Evolutionary conservation across 2,888 invertebrate genomes (phyloP).

Genomic region (Caenorhabditis drosophilae): DNA sequence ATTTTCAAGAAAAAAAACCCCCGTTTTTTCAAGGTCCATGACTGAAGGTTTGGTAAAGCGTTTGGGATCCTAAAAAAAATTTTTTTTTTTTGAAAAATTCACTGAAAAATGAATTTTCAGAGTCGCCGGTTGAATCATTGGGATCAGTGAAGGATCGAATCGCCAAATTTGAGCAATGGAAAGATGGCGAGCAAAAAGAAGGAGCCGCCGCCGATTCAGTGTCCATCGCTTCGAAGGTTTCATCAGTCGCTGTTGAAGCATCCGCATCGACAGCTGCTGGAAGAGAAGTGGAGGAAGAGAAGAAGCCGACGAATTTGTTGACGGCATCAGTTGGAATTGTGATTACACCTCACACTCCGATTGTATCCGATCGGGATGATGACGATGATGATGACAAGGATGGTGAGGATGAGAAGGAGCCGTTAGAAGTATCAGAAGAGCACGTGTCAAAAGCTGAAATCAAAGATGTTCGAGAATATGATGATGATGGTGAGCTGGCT

Average conservation of each 20-base stretch:
- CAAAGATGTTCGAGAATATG: constrained; percentile 30
- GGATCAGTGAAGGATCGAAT: constrained; percentile 54
- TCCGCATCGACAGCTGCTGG: not conserved
- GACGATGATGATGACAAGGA: constrained; percentile 40
- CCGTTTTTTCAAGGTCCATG: too few species aligned
- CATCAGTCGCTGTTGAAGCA: not conserved
- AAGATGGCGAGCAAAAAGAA: constrained; percentile 11
- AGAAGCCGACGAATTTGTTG: not conserved
- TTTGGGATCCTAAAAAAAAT: too few species aligned
- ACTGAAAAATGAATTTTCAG: constrained; percentile 31
- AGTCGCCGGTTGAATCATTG: constrained; percentile 47
- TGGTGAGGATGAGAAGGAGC: constrained; percentile 28
- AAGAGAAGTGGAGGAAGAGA: not conserved
- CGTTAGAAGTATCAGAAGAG: constrained; percentile 38
- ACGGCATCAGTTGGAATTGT: constrained; percentile 38
- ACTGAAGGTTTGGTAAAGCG: too few species aligned
- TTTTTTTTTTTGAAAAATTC: too few species aligned
- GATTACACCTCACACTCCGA: constrained; percentile 41
- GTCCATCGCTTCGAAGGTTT: not conserved
- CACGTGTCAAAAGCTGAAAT: constrained; percentile 35
- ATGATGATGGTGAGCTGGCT: constrained; percentile 31
- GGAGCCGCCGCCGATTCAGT: not conserved
- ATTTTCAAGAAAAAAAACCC: too few species aligned
- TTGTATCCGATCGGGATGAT: constrained; percentile 23
- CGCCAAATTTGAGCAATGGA: constrained; percentile 48